Conservation (phyloP, 35 echinoderm and acorn worm genomes). For the Eucidaris tribuloides region DNA sequence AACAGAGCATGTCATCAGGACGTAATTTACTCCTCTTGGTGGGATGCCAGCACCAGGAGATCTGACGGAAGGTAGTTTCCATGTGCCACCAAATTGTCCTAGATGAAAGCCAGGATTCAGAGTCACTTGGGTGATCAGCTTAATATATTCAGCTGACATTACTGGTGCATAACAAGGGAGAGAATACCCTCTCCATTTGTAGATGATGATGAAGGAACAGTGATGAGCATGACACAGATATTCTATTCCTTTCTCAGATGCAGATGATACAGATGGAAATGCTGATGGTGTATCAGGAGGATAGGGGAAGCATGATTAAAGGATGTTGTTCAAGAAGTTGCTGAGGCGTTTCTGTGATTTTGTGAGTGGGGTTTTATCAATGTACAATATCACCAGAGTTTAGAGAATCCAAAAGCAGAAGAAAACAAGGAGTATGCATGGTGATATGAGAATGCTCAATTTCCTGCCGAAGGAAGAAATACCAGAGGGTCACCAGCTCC, state of each 20-base stretch:
- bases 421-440: not conserved
- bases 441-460: not conserved
- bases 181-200: slow-evolving; percentile 16
- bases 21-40: not conserved
- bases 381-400: slow-evolving; percentile 61
- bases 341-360: slow-evolving; percentile 53
- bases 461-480: not conserved
- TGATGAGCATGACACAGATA: slow-evolving; percentile 50
- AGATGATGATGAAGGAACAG: slow-evolving; percentile 31
- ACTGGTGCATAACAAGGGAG: not conserved
- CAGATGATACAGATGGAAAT: slow-evolving; percentile 23
- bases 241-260: slow-evolving; percentile 11
- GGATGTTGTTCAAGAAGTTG: slow-evolving; percentile 44
- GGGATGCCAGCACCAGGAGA: not conserved
- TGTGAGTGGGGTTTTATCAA: slow-evolving; percentile 32
- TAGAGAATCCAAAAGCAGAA: slow-evolving; percentile 1
- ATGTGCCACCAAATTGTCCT: not conserved
- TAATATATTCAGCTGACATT: not conserved
- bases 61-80: not conserved
- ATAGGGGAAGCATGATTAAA: not conserved
- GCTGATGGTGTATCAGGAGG: not conserved
- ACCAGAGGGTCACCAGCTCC: not conserved
- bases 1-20: not conserved
- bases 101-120: not conserved
- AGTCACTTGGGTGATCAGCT: slow-evolving; percentile 9